Base-by-base conservation (phyloP, 2,888 invertebrate species). In the Clitarchus hookeri region DNA sequence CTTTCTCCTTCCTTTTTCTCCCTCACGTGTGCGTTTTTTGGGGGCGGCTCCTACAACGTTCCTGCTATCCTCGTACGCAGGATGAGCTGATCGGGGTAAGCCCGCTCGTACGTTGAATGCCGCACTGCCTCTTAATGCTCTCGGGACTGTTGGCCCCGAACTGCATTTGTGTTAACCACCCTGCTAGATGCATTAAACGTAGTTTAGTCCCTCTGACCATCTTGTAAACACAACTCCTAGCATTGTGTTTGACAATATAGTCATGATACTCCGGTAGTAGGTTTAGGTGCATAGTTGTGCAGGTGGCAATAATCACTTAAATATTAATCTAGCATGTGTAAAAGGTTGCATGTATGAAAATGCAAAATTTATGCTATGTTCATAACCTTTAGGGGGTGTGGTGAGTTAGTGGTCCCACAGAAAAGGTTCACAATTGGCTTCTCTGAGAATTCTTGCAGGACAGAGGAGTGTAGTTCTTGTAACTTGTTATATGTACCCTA, bases 31-130 rank as follows among this genome's bases (percentile, higher is more conserved):
- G 11, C 23, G 3, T 65, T 19, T 16, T 27, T 48, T n/a, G 44
- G 48, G 84, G 48, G 53, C 53, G 48, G 84, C 25, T 36, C 48
- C 13, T 36, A 19, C 8, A 8, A n/a, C 65, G 65, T n/a, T 65
- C 77, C 77, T 84, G 82, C 26, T 78, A 54, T 48, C n/a, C 82
- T 44, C 27, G 54, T 86, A 26, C 84, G 85, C 88, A 89, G 88
- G 89, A 90, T 84, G 89, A 89, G 85, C 88, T 90, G 84, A 87
- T 90, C 85, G 89, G 89, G 90, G 90, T 90, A 89, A 89, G 89
- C 88, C 86, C 87, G 44, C 80, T 78, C 80, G 12, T n/a, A n/a
- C 65, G 23, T 65, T 36, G 65, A 65, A 65, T 65, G 65, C n/a
- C 8, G 65, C 65, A 65, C 19, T n/a, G 65, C 16, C 65, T 23